Percentiles rank a stretch among this genome's conserved stretches.
phyloP scores from a whole-genome alignment of 2,888 invertebrate genomes.

The Blomia tropicalis region DNA sequence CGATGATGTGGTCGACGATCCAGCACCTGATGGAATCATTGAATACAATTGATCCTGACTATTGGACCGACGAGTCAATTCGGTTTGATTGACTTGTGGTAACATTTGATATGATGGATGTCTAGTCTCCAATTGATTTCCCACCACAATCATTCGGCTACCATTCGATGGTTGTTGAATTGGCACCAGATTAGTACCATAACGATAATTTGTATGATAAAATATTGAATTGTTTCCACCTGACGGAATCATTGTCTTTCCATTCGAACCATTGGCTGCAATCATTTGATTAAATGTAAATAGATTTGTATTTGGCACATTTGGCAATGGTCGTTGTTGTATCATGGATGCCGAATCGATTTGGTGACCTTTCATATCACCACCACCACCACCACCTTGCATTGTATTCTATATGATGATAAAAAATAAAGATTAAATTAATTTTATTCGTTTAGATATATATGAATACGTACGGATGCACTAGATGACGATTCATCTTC shows the following conservation, averaged over 20 bases:
- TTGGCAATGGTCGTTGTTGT: background rate
- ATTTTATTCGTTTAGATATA: too few species aligned
- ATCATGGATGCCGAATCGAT: too few species aligned
- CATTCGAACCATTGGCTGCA: background rate
- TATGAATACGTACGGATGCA: too few species aligned
- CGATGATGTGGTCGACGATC: too few species aligned
- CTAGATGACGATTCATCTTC: background rate
- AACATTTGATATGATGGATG: background rate
- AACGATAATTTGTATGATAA: background rate
- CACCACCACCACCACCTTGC: too few species aligned
- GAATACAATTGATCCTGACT: slow-evolving; percentile 22
- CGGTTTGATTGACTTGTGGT: background rate
- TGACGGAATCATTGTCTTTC: background rate
- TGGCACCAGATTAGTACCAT: background rate
- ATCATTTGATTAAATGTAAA: too few species aligned
- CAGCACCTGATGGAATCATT: too few species aligned
- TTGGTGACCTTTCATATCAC: background rate
- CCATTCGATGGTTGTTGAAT: background rate
- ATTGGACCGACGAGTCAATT: background rate
- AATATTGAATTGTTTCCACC: background rate
- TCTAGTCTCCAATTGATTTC: background rate
- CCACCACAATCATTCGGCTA: background rate
- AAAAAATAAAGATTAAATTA: too few species aligned
- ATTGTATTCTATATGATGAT: too few species aligned
- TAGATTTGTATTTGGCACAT: background rate